Percentiles rank a stretch among this genome's conserved stretches.
phyloP scores from a whole-genome alignment of 2,888 invertebrate species.

The Caenorhabditis drosophilae region DNA sequence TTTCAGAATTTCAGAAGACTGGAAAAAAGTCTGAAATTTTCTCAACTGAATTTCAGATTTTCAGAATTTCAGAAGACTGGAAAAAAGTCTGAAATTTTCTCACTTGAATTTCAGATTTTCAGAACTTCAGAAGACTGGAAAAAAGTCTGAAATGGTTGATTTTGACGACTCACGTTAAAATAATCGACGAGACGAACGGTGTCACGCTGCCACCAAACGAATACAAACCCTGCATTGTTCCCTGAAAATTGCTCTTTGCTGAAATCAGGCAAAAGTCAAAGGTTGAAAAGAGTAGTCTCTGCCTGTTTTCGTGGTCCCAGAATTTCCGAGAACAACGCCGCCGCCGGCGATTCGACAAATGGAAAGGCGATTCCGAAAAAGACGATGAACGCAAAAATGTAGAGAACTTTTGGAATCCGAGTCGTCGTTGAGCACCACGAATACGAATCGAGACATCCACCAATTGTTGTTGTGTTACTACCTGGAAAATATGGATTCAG shows the following conservation, averaged over 20 bases:
- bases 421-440: constrained; percentile 41
- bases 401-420: constrained; percentile 39
- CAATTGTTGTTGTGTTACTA: constrained; percentile 28
- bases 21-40: too few relatives aligned
- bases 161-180: constrained; percentile 46
- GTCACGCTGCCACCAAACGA: constrained; percentile 47
- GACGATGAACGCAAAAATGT: constrained; percentile 40
- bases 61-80: too few relatives aligned
- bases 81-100: too few relatives aligned
- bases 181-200: constrained; percentile 46
- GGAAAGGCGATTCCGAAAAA: constrained; percentile 49
- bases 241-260: too few relatives aligned
- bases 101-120: too few relatives aligned
- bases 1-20: too few relatives aligned
- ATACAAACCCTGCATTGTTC: constrained; percentile 53
- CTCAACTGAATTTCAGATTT: too few relatives aligned
- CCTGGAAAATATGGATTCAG: too few relatives aligned
- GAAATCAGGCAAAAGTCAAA: too few relatives aligned
- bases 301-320: constrained; percentile 43
- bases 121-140: too few relatives aligned
- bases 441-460: constrained; percentile 38
- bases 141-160: too few relatives aligned
- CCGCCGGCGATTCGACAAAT: constrained; percentile 45
- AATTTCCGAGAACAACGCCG: constrained; percentile 46
- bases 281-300: not conserved